These are phyloP conservation scores for Calliopsis andreniformis DNA, from an alignment of 1,140 invertebrate species.

Conservation along the genomic window DNA sequence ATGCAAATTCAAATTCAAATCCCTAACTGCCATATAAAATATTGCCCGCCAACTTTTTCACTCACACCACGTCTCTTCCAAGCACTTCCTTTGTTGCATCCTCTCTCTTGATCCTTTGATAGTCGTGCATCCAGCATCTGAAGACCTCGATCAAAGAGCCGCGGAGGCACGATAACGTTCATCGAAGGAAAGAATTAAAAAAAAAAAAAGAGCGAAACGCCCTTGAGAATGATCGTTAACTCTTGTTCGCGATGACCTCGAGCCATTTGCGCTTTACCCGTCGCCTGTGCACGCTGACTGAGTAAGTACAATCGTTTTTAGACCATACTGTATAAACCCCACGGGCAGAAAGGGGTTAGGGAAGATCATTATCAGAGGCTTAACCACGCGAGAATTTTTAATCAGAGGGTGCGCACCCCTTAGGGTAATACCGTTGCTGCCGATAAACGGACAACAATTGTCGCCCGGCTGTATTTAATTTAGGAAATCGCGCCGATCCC, in stretches of 20 bases:
- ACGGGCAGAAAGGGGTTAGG: constrained; percentile 74
- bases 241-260: constrained; percentile 72
- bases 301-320: constrained; percentile 80
- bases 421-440: constrained; percentile 73
- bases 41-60: too few relatives aligned
- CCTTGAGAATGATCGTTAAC: constrained; percentile 70
- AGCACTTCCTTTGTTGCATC: too few relatives aligned
- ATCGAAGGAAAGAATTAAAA: neutral
- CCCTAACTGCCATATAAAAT: too few relatives aligned
- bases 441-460: constrained; percentile 69
- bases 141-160: neutral
- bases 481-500: constrained; percentile 35
- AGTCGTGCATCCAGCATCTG: neutral
- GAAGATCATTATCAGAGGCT: constrained; percentile 82
- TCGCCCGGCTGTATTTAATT: constrained; percentile 59
- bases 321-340: constrained; percentile 77
- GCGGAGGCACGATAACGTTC: constrained; percentile 20
- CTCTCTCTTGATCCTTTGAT: neutral
- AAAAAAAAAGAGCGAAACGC: constrained; percentile 38
- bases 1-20: too few relatives aligned
- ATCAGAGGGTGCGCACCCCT: constrained; percentile 82
- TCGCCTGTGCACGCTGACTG: constrained; percentile 73
- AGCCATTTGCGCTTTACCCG: constrained; percentile 73
- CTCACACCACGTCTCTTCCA: too few relatives aligned
- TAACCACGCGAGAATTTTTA: constrained; percentile 83